phyloP scores from a whole-genome alignment of 2,888 invertebrate species.

The Parnassius orleans region DNA sequence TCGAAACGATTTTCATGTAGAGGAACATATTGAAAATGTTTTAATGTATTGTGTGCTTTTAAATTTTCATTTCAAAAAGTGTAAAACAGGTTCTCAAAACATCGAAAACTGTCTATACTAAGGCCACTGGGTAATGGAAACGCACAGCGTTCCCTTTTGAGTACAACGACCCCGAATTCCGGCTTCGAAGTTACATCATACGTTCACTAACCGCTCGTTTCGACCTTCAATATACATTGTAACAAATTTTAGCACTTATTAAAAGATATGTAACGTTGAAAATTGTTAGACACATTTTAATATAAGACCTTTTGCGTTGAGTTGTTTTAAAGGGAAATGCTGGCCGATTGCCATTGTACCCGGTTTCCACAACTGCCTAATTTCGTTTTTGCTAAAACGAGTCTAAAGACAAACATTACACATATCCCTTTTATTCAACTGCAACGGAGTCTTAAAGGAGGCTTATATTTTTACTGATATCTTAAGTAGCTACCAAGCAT shows the following conservation, averaged over 20 bases:
- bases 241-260: slow-evolving; percentile 14
- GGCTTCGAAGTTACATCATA: slow-evolving; percentile 34
- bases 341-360: slow-evolving; percentile 45
- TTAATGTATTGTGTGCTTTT: too few species aligned
- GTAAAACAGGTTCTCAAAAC: too few species aligned
- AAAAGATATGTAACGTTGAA: slow-evolving; percentile 33
- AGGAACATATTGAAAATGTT: too few species aligned
- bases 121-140: slow-evolving; percentile 11
- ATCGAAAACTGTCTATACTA: too few species aligned
- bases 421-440: too few species aligned
- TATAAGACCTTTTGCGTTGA: slow-evolving; percentile 9
- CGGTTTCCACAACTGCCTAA: background rate
- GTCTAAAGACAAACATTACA: too few species aligned
- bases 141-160: slow-evolving; percentile 28
- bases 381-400: too few species aligned
- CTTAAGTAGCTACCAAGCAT: too few species aligned
- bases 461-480: too few species aligned
- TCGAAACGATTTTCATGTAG: too few species aligned
- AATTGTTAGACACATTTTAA: slow-evolving; percentile 24
- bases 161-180: slow-evolving; percentile 31
- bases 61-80: too few species aligned
- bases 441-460: too few species aligned
- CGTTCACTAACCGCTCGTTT: slow-evolving; percentile 22
- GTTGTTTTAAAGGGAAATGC: slow-evolving; percentile 39
- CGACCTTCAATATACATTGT: slow-evolving; percentile 27